These are phyloP conservation scores for Cnemophilus loriae DNA, from an alignment of 2,113 vertebrate species.

Conservation along the genomic window DNA sequence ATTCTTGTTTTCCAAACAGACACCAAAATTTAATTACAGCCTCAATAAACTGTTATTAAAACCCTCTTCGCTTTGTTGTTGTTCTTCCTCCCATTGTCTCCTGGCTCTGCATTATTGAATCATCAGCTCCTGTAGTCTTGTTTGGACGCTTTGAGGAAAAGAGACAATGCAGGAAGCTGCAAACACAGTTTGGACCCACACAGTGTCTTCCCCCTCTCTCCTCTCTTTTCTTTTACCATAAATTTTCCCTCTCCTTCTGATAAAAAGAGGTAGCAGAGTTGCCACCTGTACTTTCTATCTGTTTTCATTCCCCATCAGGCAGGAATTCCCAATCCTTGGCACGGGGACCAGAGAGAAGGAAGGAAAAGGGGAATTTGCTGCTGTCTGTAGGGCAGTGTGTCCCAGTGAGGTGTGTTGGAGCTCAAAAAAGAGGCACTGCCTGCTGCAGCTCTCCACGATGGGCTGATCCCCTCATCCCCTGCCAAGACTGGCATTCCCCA, in stretches of 20 bases:
- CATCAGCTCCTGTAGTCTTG: slow-evolving; percentile 64
- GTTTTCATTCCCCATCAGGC: background rate
- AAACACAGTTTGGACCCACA: slow-evolving; percentile 61
- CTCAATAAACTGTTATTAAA: slow-evolving; percentile 77
- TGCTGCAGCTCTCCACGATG: background rate
- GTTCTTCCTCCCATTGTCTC: slow-evolving; percentile 71
- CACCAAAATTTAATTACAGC: slow-evolving; percentile 77
- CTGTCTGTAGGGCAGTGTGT: background rate
- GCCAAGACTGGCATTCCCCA: background rate
- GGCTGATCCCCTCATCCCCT: background rate
- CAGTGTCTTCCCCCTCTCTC: slow-evolving; percentile 21
- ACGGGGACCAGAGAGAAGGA: background rate
- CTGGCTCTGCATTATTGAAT: slow-evolving; percentile 69
- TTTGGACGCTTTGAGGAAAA: slow-evolving; percentile 63
- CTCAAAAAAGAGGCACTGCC: background rate
- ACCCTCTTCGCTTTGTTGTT: slow-evolving; percentile 45
- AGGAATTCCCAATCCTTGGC: background rate
- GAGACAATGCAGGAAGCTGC: slow-evolving; percentile 60
- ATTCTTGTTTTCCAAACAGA: slow-evolving; percentile 81
- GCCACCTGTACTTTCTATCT: background rate
- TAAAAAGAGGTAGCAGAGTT: background rate
- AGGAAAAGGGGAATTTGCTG: background rate
- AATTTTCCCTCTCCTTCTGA: background rate
- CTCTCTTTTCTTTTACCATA: background rate
- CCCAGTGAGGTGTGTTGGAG: background rate